phyloP scores from a whole-genome alignment of 2,888 invertebrate species.

The Cetonia aurata region DNA sequence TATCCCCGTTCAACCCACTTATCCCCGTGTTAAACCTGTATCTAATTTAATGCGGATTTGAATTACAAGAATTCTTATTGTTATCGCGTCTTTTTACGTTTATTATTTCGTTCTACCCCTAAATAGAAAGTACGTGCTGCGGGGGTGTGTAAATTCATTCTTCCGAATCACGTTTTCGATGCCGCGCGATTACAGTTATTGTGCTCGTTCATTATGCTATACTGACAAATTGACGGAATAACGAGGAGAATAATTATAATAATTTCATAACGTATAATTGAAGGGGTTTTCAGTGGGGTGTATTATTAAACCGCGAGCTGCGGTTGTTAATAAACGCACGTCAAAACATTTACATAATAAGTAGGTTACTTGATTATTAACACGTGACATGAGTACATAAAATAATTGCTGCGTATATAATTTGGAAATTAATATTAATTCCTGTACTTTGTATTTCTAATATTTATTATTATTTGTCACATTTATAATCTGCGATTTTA shows the following conservation, averaged over 20 bases:
- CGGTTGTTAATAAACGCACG: conserved; percentile 4
- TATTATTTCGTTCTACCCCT: neutral
- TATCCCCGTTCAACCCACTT: conserved; percentile 40
- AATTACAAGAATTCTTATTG: conserved; percentile 41
- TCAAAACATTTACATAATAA: conserved; percentile 13
- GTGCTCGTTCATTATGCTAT: conserved; percentile 7
- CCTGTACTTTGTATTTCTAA: neutral
- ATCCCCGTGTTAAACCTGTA: conserved; percentile 42
- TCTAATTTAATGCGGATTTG: conserved; percentile 45
- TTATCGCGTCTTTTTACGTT: conserved; percentile 10
- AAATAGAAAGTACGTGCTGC: too few species aligned
- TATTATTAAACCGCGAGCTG: neutral
- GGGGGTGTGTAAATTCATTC: neutral
- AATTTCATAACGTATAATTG: conserved; percentile 3
- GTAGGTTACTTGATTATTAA: conserved; percentile 2
- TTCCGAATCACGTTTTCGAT: neutral
- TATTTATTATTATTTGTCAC: too few species aligned
- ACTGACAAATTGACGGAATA: conserved; percentile 19
- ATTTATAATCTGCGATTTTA: too few species aligned
- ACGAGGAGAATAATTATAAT: conserved; percentile 20
- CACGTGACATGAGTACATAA: neutral
- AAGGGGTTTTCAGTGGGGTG: neutral
- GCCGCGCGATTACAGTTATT: neutral
- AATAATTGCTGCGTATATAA: conserved; percentile 15
- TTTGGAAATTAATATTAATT: conserved; percentile 13